Evolutionary conservation across 2,797 vertebrate species (phyloP).

Genomic region (Hephaestus fuliginosus): DNA sequence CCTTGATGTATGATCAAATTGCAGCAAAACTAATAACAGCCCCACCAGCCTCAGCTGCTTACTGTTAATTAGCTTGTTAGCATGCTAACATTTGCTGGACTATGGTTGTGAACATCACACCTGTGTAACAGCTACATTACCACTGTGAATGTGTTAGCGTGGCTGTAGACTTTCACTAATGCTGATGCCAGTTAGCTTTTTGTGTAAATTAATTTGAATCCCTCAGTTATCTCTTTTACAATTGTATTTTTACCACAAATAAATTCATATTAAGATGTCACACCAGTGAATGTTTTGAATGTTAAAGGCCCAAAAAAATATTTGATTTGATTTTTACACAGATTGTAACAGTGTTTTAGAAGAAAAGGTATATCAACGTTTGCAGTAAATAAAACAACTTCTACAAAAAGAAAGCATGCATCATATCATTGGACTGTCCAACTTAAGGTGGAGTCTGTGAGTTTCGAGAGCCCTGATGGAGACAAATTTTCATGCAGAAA

Average conservation of each 20-base stretch:
- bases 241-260: background rate
- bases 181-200: background rate
- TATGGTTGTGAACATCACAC: background rate
- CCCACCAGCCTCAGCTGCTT: background rate
- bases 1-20: background rate
- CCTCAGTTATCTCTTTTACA: background rate
- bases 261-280: too few species aligned
- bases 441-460: too few species aligned
- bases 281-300: too few species aligned
- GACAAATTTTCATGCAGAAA: too few species aligned
- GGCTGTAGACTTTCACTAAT: background rate
- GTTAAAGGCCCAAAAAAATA: too few species aligned
- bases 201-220: background rate
- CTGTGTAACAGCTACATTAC: background rate
- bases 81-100: background rate
- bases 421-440: conserved; percentile 8
- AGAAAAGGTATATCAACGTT: background rate
- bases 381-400: background rate
- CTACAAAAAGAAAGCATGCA: conserved; percentile 6
- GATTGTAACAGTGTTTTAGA: too few species aligned
- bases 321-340: too few species aligned
- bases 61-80: background rate
- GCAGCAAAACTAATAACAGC: background rate
- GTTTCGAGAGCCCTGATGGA: too few species aligned
- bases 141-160: too few species aligned